Evolutionary conservation across 1,140 invertebrate genomes (phyloP), one percentile per base, ranked within the genome.

Genomic region (Nasonia longicornis): DNA sequence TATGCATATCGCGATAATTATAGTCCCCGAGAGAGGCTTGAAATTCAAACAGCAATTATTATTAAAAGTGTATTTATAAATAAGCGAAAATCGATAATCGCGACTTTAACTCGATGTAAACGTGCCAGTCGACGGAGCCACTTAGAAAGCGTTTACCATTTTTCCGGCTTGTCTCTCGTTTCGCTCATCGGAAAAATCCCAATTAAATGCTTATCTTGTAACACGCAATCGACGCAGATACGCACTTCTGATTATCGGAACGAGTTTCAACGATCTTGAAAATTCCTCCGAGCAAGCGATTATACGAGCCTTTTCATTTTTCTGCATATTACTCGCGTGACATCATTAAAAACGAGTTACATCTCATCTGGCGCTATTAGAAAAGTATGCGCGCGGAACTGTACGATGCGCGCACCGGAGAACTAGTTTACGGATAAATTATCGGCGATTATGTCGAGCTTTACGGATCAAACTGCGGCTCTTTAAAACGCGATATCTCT

Each of bases 261-360:
- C 64, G 69, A 70, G 64, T 78, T 78, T 78, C 76, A 70, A 16
- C 7, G 12, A 52, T 48, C 22, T 67, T 52, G 26, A 26, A 26
- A 52, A 78, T 70, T 78, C 45, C 42, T 70, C 48, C 64, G n/a
- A 35, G 31, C 31, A 35, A 3, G 31, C 35, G 35, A 35, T 14
- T 7, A 20, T 58, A 8, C 7, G 26, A 70, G 6, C 16, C n/a
- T 70, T 70, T 26, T 35, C 35, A n/a, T 52, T 67, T 78, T 29
- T 70, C 26, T 31, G 6, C 31, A 4, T 70, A 31, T 31, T 69
- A 52, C 29, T 67, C 22, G 26, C 71, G 52, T n/a, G 20, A 67
- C 66, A 80, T 67, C 79, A 45, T 80, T 75, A 67, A 75, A 66
- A 75, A 80, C 72, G 45, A 74, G 72, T 74, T 67, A 38, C 45